Evolutionary conservation across 2,888 invertebrate genomes (phyloP).

Genomic region (Nephrocerus scutellatus): DNA sequence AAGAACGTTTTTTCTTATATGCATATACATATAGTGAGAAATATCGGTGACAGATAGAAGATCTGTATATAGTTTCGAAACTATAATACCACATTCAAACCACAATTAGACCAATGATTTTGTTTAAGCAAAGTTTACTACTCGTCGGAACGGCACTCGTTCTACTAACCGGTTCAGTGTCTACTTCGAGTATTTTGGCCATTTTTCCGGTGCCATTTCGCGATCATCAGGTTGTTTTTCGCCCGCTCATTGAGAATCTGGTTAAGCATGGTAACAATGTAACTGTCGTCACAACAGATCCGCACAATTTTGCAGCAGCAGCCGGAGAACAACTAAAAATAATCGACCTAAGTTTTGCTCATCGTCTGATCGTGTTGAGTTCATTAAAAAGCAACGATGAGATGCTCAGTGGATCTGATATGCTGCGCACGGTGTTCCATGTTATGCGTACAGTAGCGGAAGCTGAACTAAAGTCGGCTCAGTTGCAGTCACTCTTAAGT

Average conservation of each 20-base stretch:
- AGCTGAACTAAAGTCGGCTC: slow-evolving; percentile 27
- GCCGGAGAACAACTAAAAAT: slow-evolving; percentile 33
- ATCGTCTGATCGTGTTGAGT: slow-evolving; percentile 25
- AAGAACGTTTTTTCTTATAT: no score
- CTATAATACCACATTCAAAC: no score
- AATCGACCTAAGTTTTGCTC: slow-evolving; percentile 39
- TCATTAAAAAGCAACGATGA: slow-evolving; percentile 23
- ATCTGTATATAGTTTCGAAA: no score
- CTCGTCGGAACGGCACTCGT: no score
- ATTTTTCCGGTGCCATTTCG: slow-evolving; percentile 46
- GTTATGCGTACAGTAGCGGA: slow-evolving; percentile 27
- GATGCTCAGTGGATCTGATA: slow-evolving; percentile 25
- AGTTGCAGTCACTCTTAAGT: slow-evolving; percentile 27
- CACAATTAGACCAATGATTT: no score
- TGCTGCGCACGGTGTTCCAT: slow-evolving; percentile 26
- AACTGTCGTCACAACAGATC: slow-evolving; percentile 48
- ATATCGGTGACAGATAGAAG: no score
- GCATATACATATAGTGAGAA: no score
- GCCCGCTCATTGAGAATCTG: slow-evolving; percentile 46
- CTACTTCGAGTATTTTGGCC: slow-evolving; percentile 47
- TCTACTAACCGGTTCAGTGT: no score
- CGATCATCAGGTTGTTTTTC: slow-evolving; percentile 50
- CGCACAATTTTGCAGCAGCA: slow-evolving; percentile 40
- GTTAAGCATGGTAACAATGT: slow-evolving; percentile 48
- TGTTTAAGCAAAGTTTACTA: no score